A percentile compares a stretch with the other conserved stretches of the same genome.
phyloP scores from a whole-genome alignment of 2,888 invertebrate genomes.

The Pandemis cinnamomeana region DNA sequence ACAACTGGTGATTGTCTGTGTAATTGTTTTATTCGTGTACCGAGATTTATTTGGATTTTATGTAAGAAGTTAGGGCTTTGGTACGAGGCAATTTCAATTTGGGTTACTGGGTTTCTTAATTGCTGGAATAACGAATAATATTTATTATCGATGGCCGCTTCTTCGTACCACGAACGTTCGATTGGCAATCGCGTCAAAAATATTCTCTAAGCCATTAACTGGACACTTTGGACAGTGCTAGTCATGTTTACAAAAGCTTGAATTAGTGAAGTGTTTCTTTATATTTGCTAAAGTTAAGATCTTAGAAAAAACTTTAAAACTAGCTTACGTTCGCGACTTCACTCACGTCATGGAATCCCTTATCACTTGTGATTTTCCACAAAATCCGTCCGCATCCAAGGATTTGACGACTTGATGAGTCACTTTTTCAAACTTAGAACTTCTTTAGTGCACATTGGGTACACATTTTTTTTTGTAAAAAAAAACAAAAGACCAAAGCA shows the following conservation, averaged over 20 bases:
- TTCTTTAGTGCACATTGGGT: no score
- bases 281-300: no score
- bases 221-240: neutral
- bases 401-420: no score
- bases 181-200: neutral
- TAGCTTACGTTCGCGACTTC: no score
- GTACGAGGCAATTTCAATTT: conserved; percentile 32
- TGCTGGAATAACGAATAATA: neutral
- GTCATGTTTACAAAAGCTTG: neutral
- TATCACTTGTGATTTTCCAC: no score
- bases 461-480: no score
- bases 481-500: neutral
- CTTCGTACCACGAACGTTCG: neutral
- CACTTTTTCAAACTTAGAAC: no score
- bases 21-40: conserved; percentile 71
- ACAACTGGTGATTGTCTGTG: conserved; percentile 71
- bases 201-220: neutral
- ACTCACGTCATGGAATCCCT: no score
- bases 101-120: conserved; percentile 16
- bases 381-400: no score
- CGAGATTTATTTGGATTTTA: conserved; percentile 58
- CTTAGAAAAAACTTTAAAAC: no score
- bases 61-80: conserved; percentile 45
- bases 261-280: no score
- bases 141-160: neutral